A percentile compares a stretch with the other conserved stretches of the same genome.
Conservation (phyloP, 2,797 vertebrate genomes). For the Gallinago stenura region DNA sequence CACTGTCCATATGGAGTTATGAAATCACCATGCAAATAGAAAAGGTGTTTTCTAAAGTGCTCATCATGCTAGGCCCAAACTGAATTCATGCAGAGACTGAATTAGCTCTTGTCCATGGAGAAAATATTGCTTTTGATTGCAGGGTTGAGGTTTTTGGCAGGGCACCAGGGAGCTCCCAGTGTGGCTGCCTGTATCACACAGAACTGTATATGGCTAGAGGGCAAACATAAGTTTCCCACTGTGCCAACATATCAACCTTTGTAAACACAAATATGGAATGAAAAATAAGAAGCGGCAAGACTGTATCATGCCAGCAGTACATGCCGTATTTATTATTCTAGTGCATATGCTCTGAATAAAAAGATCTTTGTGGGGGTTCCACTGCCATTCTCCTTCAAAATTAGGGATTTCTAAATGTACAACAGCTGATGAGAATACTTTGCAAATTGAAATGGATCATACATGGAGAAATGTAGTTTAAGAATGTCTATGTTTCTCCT, state of each 20-base stretch:
- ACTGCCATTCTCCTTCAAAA: background rate
- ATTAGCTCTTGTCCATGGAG: conserved; percentile 12
- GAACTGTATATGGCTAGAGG: background rate
- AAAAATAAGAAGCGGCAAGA: background rate
- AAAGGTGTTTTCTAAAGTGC: conserved; percentile 10
- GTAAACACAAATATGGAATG: background rate
- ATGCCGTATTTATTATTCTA: background rate
- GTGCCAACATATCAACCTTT: background rate
- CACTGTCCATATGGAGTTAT: accelerated
- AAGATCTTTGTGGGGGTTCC: background rate
- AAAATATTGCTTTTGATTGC: conserved; percentile 24
- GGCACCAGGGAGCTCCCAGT: background rate
- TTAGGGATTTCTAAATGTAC: background rate
- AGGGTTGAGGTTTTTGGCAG: conserved; percentile 23
- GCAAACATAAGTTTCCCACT: background rate
- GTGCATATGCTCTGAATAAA: conserved; percentile 12
- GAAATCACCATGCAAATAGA: background rate
- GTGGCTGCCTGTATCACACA: conserved; percentile 21
- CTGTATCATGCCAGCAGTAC: background rate
- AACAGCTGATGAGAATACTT: background rate
- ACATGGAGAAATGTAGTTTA: background rate
- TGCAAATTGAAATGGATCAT: background rate
- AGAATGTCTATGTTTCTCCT: background rate
- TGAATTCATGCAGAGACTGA: background rate
- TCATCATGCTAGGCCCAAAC: background rate